Percentiles rank a stretch among this genome's conserved stretches.
These are phyloP conservation scores for Dendrocincla fuliginosa DNA, from an alignment of 2,797 vertebrate species.

Conservation along the genomic window DNA sequence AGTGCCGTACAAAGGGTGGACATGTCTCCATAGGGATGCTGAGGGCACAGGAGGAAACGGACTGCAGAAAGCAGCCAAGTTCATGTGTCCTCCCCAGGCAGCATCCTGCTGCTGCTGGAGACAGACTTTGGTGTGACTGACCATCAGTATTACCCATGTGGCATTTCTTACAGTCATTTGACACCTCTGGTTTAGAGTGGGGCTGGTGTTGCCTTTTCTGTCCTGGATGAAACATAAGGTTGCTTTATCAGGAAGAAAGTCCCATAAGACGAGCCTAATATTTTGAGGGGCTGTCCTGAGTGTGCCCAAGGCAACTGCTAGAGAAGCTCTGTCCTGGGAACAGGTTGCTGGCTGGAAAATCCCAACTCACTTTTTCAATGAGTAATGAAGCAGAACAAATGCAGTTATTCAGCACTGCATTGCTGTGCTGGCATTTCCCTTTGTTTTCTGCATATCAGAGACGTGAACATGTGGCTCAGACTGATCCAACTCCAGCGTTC, in stretches of 20 bases:
- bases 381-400: neutral
- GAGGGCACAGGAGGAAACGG: neutral
- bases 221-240: neutral
- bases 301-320: neutral
- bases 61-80: neutral
- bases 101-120: neutral
- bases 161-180: neutral
- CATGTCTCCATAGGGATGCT: fast-evolving
- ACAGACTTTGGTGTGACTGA: neutral
- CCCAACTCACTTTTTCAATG: neutral
- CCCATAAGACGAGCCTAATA: neutral
- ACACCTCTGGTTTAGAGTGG: neutral
- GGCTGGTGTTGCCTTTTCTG: neutral
- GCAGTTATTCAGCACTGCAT: neutral
- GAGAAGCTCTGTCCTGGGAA: neutral
- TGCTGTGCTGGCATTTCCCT: neutral
- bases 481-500: neutral
- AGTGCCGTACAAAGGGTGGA: neutral
- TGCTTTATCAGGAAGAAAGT: neutral
- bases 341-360: neutral
- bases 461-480: neutral
- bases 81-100: neutral
- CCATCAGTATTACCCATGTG: fast-evolving
- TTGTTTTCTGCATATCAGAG: neutral
- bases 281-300: neutral